A percentile compares a stretch with the other conserved stretches of the same genome.
Conservation (phyloP, 2,888 invertebrate species). For the Pogonocherus hispidulus region DNA sequence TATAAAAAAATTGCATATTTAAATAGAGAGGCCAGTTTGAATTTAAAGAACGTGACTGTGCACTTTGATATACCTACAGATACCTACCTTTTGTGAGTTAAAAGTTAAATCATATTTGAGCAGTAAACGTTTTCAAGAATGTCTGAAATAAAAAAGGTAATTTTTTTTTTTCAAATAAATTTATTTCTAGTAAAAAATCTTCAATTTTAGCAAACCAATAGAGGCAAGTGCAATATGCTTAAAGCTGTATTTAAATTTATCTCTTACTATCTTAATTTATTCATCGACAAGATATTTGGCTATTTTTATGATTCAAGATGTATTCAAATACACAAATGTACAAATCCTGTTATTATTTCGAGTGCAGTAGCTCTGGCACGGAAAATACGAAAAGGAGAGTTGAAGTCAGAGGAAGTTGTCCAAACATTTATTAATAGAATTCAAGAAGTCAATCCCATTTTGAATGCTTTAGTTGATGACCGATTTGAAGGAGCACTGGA, state of each 20-base stretch:
- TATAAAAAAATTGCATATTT: no score
- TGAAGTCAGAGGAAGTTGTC: constrained; percentile 80
- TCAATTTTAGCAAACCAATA: constrained; percentile 7
- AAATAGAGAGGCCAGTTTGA: no score
- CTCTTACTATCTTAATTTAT: constrained; percentile 70
- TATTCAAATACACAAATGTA: constrained; percentile 63
- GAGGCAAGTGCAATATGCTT: constrained; percentile 22
- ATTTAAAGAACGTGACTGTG: no score
- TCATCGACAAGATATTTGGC: constrained; percentile 68
- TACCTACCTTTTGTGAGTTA: no score
- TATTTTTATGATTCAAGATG: constrained; percentile 63
- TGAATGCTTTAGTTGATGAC: constrained; percentile 89
- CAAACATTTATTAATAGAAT: constrained; percentile 83
- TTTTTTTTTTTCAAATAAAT: background rate
- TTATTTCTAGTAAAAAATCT: background rate
- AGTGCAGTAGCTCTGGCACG: constrained; percentile 79
- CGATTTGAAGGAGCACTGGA: constrained; percentile 83
- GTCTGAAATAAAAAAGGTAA: constrained; percentile 25
- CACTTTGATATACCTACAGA: no score
- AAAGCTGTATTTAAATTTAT: constrained; percentile 45
- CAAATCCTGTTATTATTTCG: constrained; percentile 69
- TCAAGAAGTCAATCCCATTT: constrained; percentile 77
- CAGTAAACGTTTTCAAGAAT: constrained; percentile 1
- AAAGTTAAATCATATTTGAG: background rate
- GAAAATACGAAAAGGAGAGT: constrained; percentile 76